phyloP scores from a whole-genome alignment of 2,888 invertebrate genomes.

The Iselma pallidipennis region DNA sequence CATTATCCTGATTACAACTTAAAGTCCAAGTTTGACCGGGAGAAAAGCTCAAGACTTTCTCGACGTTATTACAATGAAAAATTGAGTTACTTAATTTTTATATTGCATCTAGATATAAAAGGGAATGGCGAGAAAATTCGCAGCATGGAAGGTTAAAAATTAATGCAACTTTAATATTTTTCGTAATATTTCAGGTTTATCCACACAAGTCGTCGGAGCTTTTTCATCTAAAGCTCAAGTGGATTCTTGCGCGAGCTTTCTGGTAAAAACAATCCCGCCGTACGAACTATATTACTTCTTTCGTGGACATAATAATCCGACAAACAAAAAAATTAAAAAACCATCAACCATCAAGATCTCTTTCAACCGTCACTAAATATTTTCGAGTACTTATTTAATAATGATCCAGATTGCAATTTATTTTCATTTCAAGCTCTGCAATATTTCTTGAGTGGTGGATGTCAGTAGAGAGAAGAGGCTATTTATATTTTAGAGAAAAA shows the following conservation, averaged over 20 bases:
- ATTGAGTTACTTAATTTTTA: background rate
- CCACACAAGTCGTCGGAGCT: constrained; percentile 9
- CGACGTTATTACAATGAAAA: background rate
- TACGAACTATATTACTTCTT: constrained; percentile 10
- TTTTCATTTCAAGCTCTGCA: no score
- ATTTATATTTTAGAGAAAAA: background rate
- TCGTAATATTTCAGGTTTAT: constrained; percentile 25
- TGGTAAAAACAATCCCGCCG: constrained; percentile 15
- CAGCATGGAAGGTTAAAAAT: constrained; percentile 10
- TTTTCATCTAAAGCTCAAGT: constrained; percentile 14
- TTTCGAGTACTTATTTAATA: no score
- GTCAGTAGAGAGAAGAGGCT: no score
- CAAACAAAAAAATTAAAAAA: constrained; percentile 16
- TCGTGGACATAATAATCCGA: constrained; percentile 16
- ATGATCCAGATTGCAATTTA: no score
- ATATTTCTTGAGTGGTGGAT: no score
- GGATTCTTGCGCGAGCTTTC: constrained; percentile 15
- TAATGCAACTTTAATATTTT: constrained; percentile 23
- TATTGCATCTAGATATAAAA: background rate
- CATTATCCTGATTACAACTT: background rate
- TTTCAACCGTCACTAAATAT: background rate
- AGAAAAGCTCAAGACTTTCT: background rate
- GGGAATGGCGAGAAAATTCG: constrained; percentile 5
- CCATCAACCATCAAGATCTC: background rate
- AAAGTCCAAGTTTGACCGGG: background rate